Evolutionary conservation across 2,888 invertebrate genomes (phyloP).

Genomic region (Macrosoma leucophasiata): DNA sequence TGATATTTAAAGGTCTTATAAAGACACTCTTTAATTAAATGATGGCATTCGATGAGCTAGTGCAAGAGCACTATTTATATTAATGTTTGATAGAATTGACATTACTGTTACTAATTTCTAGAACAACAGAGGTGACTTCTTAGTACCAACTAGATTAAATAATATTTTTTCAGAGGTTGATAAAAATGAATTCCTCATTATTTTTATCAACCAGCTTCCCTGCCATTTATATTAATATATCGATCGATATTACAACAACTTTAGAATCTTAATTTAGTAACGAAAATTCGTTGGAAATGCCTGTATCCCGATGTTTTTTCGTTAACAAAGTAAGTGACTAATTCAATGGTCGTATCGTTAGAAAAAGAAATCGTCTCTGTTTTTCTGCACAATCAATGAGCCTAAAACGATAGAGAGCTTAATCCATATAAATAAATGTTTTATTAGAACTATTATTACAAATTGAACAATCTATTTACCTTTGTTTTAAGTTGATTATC

Average conservation of each 20-base stretch:
- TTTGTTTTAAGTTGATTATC: conserved; percentile 65
- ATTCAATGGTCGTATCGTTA: too few relatives aligned
- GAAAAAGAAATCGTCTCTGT: conserved; percentile 51
- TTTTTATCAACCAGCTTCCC: conserved; percentile 42
- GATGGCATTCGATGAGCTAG: conserved; percentile 44
- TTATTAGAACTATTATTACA: conserved; percentile 66
- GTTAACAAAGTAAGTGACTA: too few relatives aligned
- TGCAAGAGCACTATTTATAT: conserved; percentile 41
- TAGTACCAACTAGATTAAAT: conserved; percentile 12
- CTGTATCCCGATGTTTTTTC: too few relatives aligned
- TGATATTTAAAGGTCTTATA: conserved; percentile 52
- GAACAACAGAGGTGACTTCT: conserved; percentile 52
- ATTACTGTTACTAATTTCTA: conserved; percentile 41
- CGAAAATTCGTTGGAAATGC: too few relatives aligned
- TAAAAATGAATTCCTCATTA: conserved; percentile 32
- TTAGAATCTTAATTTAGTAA: too few relatives aligned
- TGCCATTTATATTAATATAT: conserved; percentile 27
- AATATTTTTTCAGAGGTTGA: conserved; percentile 28
- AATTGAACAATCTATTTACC: conserved; percentile 65
- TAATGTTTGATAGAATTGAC: conserved; percentile 50
- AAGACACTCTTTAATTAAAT: conserved; percentile 46
- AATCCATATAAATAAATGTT: conserved; percentile 66
- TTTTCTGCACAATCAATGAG: conserved; percentile 57
- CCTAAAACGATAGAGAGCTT: conserved; percentile 73
- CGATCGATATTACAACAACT: too few relatives aligned